Evolutionary conservation across 2,113 vertebrate genomes (phyloP), one percentile per base, ranked within the genome.

Genomic region (Calidris pugnax): DNA sequence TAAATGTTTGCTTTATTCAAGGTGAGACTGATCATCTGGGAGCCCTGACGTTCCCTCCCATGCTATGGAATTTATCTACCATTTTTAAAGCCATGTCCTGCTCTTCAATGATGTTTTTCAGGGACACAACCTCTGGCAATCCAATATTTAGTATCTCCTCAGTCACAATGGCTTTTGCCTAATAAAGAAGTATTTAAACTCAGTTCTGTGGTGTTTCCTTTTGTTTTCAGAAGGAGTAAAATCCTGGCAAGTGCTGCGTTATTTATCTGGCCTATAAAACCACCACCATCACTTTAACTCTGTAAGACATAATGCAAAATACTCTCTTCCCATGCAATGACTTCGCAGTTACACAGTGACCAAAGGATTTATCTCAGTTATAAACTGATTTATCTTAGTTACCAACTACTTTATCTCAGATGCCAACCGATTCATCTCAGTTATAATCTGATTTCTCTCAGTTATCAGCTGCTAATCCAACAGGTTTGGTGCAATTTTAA

Each of bases 1-100:
- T 6, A 8, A 20, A 7, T 1, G 11, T 26, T 18, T 50, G 23
- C 12, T 7, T 50, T 15, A 22, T 9, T 41, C 64, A 48, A 8
- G 64, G 48, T 6, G 32, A 24, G 27, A n/a, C 11, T 18, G 9
- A 18, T 9, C 45, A 5, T 11, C 8, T 23, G 41, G 48, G 30
- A 62, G 23, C 28, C 3, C 1, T 0, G 3, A 23, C 13, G 2
- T 8, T 41, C 55, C 19, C 45, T 22, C 33, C 53, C 47, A 4
- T 3, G 3, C 20, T 9, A 15, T 0, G 7, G 2, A 6, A 43
- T 7, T 13, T 6, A 56, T 20, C 16, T 6, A 5, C 28, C 26
- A 23, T 12, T n/a, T 37, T 68, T 41, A 62, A 56, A 28, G 10
- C 45, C 2, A 7, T 2, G 17, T 9, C 26, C 32, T 41, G 20